Evolutionary conservation across 2,113 vertebrate species (phyloP).

Genomic region (Cariama cristata): DNA sequence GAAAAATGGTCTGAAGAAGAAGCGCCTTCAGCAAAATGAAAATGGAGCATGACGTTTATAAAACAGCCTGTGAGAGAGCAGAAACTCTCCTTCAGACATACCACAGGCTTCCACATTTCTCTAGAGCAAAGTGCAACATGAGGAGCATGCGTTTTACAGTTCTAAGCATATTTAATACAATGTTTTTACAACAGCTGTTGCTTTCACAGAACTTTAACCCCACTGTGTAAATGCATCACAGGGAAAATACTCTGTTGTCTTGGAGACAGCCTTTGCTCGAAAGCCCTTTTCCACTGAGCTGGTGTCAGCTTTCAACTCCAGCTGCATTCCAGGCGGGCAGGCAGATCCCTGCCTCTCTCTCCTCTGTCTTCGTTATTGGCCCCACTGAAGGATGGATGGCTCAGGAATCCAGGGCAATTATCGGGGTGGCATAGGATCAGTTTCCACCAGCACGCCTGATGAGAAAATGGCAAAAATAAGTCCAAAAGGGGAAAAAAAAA

Average conservation of each 20-base stretch:
- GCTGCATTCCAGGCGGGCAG: conserved; percentile 71
- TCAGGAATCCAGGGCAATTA: conserved; percentile 83
- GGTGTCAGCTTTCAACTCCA: conserved; percentile 84
- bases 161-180: conserved; percentile 79
- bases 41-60: not conserved
- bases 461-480: conserved; percentile 75
- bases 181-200: conserved; percentile 92
- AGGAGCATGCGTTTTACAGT: conserved; percentile 69
- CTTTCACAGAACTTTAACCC: conserved; percentile 92
- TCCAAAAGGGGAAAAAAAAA: not conserved
- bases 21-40: not conserved
- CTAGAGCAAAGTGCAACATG: not conserved
- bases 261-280: conserved; percentile 76
- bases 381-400: conserved; percentile 81
- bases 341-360: conserved; percentile 71
- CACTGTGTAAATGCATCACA: conserved; percentile 78
- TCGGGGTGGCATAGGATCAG: not conserved
- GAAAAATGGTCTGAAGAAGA: not conserved
- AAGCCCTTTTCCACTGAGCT: conserved; percentile 65
- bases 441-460: conserved; percentile 83
- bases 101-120: conserved; percentile 45
- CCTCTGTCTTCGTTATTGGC: conserved; percentile 80
- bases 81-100: conserved; percentile 26
- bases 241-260: conserved; percentile 78
- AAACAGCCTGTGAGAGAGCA: not conserved